These are phyloP conservation scores for Atethmia centrago DNA, from an alignment of 2,888 invertebrate species.

Conservation along the genomic window DNA sequence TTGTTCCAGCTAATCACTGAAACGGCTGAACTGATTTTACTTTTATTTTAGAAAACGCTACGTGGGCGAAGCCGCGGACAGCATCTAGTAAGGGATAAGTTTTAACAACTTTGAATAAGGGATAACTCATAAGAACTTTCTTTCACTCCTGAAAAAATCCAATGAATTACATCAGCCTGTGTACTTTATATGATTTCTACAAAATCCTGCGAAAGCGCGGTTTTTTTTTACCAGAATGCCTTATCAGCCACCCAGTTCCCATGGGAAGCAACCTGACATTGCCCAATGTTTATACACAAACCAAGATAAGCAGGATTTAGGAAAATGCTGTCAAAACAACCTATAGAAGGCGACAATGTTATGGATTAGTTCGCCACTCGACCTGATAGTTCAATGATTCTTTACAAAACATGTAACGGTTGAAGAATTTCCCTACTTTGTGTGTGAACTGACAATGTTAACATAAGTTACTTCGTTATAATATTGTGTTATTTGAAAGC, in stretches of 20 bases:
- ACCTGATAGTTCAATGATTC: slow-evolving; percentile 28
- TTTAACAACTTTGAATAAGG: neutral
- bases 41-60: no score
- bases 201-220: neutral
- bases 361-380: slow-evolving; percentile 43
- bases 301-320: slow-evolving; percentile 66
- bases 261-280: slow-evolving; percentile 58
- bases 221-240: neutral
- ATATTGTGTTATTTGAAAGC: neutral
- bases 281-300: slow-evolving; percentile 70
- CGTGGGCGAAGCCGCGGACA: no score
- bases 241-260: slow-evolving; percentile 57
- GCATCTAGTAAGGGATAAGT: neutral
- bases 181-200: neutral
- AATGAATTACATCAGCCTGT: neutral
- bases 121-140: neutral
- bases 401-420: slow-evolving; percentile 46
- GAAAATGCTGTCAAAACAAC: slow-evolving; percentile 68
- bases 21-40: no score
- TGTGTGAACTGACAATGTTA: slow-evolving; percentile 27
- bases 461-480: neutral
- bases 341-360: slow-evolving; percentile 34
- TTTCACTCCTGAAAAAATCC: neutral
- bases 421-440: slow-evolving; percentile 26
- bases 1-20: no score